Conservation (phyloP, 2,113 vertebrate genomes). For the Epinephelus moara region DNA sequence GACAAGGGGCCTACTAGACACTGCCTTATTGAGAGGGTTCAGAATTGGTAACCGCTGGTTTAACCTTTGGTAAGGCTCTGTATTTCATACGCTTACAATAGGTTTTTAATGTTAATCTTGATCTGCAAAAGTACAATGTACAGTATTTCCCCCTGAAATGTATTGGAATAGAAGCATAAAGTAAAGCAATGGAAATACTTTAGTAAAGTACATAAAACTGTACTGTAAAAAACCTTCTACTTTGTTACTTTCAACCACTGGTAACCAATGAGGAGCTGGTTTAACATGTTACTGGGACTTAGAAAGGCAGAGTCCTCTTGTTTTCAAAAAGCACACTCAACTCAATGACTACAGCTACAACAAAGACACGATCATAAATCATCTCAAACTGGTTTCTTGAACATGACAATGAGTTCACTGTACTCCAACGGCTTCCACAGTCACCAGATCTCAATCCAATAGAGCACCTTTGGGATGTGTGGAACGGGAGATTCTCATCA, state of each 20-base stretch:
- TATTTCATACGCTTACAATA: background rate
- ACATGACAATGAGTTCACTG: too few species aligned
- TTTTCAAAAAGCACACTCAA: too few species aligned
- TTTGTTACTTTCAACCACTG: background rate
- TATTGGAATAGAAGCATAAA: background rate
- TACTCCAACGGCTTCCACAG: too few species aligned
- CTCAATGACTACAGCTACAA: too few species aligned
- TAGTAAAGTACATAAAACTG: background rate
- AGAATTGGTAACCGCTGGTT: background rate
- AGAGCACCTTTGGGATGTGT: too few species aligned
- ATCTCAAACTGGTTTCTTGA: too few species aligned
- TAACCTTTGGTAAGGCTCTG: background rate
- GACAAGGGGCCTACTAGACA: too few species aligned
- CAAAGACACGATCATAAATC: too few species aligned
- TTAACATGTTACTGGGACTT: background rate
- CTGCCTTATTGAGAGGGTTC: background rate
- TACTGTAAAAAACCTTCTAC: too few species aligned
- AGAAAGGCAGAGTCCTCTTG: too few species aligned
- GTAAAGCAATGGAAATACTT: background rate
- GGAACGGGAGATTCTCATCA: too few species aligned
- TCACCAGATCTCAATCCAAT: too few species aligned
- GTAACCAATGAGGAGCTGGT: background rate
- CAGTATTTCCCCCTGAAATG: background rate
- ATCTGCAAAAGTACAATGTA: background rate
- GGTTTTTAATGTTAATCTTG: background rate